A percentile compares a stretch with the other conserved stretches of the same genome.
These are phyloP conservation scores for Chirona hameri DNA, from an alignment of 2,888 invertebrate species.

Conservation along the genomic window DNA sequence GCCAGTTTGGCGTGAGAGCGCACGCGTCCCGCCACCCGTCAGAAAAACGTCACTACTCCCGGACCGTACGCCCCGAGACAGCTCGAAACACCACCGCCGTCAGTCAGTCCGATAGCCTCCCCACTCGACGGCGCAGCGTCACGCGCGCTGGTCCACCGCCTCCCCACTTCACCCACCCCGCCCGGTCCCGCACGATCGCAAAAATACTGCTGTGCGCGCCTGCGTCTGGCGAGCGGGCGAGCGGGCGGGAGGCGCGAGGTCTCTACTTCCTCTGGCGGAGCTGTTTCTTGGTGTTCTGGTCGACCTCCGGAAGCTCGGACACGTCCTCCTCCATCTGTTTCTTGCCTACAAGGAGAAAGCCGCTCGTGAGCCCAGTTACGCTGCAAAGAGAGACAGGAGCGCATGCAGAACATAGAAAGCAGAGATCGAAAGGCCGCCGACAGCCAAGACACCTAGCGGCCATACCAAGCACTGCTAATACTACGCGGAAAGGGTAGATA, in stretches of 20 bases:
- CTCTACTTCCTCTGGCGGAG: constrained; percentile 38
- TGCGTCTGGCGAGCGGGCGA: neutral
- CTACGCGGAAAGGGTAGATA: no score
- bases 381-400: constrained; percentile 2
- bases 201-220: neutral
- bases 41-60: no score
- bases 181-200: neutral
- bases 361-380: neutral
- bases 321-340: constrained; percentile 61
- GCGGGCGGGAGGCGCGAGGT: neutral
- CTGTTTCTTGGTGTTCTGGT: constrained; percentile 65
- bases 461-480: no score
- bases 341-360: constrained; percentile 54
- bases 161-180: neutral
- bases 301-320: constrained; percentile 87
- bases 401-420: neutral
- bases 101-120: neutral
- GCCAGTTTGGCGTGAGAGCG: no score
- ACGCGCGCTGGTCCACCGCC: neutral
- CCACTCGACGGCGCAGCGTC: neutral
- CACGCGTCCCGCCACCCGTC: no score
- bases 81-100: no score
- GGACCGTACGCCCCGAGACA: no score
- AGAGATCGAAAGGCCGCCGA: neutral
- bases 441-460: neutral